phyloP scores from a whole-genome alignment of 2,888 invertebrate species.

The Formica aserva region DNA sequence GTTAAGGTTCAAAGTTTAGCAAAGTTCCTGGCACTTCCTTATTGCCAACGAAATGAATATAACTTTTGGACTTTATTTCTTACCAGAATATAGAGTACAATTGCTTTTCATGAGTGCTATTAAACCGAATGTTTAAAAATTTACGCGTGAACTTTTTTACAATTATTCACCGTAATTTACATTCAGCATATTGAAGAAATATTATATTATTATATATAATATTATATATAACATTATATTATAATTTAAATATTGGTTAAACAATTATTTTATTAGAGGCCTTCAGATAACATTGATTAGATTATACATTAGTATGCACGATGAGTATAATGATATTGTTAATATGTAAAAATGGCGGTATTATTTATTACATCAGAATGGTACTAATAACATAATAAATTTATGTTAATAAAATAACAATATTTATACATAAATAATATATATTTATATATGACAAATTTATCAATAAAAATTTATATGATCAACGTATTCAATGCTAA shows the following conservation, averaged over 20 bases:
- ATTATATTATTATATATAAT: background rate
- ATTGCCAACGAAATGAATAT: conserved; percentile 16
- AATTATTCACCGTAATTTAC: background rate
- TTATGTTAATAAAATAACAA: background rate
- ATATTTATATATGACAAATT: background rate
- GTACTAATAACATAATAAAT: background rate
- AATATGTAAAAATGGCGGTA: background rate
- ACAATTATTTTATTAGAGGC: background rate
- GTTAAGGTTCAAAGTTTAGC: conserved; percentile 23
- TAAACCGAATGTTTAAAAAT: background rate
- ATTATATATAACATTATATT: background rate
- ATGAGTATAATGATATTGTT: background rate
- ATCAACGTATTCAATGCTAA: background rate
- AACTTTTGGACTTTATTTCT: background rate
- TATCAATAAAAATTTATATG: background rate
- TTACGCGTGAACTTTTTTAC: background rate
- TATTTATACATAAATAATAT: background rate
- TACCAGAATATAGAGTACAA: background rate
- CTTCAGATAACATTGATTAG: background rate
- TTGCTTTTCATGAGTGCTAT: background rate
- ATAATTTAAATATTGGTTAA: conserved; percentile 8
- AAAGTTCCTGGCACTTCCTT: conserved; percentile 1
- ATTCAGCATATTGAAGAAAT: background rate
- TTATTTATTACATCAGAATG: background rate
- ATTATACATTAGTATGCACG: background rate